Percentiles rank a stretch among this genome's conserved stretches.
Conservation (phyloP, 2,797 vertebrate species). For the Zalophus californianus region DNA sequence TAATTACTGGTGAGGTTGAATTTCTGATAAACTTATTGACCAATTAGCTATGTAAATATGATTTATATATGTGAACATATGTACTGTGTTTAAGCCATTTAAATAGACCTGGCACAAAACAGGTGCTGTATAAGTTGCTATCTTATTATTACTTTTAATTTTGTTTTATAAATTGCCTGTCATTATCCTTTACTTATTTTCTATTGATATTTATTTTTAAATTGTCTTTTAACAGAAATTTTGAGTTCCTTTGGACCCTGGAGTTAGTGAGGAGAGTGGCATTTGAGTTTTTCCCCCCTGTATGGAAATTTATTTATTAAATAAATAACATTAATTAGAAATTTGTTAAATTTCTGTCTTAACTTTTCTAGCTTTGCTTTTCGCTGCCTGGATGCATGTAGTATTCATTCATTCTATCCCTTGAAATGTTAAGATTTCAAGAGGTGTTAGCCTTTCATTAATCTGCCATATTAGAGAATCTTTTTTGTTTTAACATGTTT, state of each 20-base stretch:
- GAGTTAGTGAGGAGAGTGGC: neutral
- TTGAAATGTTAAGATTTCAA: conserved; percentile 13
- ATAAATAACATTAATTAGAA: neutral
- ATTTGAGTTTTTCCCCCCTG: neutral
- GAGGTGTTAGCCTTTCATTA: neutral
- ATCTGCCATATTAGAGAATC: neutral
- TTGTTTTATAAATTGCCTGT: conserved; percentile 12
- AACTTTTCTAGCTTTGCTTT: neutral
- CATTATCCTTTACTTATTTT: conserved; percentile 19
- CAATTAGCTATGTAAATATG: conserved; percentile 9
- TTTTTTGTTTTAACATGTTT: neutral
- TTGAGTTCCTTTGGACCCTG: neutral
- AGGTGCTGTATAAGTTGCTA: neutral
- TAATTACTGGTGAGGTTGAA: neutral
- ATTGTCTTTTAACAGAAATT: neutral
- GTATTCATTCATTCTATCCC: neutral
- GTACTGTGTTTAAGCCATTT: neutral
- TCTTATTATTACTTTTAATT: conserved; percentile 32
- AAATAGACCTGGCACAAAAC: conserved; percentile 32
- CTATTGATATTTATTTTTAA: conserved; percentile 31
- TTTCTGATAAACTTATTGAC: conserved; percentile 18
- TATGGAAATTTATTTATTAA: neutral
- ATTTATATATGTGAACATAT: neutral
- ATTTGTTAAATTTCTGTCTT: neutral
- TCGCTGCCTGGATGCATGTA: neutral